Conservation (phyloP, 2,113 vertebrate genomes). For the Irena cyanogastra region DNA sequence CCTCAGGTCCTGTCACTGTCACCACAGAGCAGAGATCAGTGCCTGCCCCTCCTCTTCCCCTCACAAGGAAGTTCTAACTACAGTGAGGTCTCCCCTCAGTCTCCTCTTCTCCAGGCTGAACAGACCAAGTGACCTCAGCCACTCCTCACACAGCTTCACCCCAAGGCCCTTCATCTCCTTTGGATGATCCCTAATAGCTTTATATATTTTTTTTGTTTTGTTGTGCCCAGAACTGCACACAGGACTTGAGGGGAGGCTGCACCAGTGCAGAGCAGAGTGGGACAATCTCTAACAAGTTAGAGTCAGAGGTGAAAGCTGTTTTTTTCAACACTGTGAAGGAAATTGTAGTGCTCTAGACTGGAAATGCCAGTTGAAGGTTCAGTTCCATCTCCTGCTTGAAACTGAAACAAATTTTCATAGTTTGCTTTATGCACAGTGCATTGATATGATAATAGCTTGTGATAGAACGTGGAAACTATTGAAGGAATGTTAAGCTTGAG, state of each 20-base stretch:
- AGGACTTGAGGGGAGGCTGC: background rate
- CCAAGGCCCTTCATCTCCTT: background rate
- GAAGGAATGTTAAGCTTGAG: background rate
- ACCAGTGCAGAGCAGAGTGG: background rate
- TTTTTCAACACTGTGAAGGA: background rate
- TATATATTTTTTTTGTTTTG: background rate
- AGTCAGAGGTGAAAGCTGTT: background rate
- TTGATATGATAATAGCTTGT: background rate
- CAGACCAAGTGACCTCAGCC: background rate
- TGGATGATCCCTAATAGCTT: background rate
- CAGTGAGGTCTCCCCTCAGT: background rate
- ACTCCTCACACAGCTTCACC: rapidly evolving
- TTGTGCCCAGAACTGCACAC: background rate
- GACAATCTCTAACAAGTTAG: background rate
- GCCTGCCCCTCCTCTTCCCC: background rate
- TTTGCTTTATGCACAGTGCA: background rate
- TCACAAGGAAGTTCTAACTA: background rate
- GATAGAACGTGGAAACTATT: background rate
- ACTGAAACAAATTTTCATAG: background rate
- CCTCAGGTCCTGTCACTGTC: background rate
- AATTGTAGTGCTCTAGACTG: background rate
- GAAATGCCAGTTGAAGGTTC: background rate
- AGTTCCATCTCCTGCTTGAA: background rate
- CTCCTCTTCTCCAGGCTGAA: background rate
- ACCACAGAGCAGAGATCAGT: background rate